Evolutionary conservation across 2,113 vertebrate species (phyloP), one percentile per base, ranked within the genome.

Genomic region (Budorcas taxicolor): DNA sequence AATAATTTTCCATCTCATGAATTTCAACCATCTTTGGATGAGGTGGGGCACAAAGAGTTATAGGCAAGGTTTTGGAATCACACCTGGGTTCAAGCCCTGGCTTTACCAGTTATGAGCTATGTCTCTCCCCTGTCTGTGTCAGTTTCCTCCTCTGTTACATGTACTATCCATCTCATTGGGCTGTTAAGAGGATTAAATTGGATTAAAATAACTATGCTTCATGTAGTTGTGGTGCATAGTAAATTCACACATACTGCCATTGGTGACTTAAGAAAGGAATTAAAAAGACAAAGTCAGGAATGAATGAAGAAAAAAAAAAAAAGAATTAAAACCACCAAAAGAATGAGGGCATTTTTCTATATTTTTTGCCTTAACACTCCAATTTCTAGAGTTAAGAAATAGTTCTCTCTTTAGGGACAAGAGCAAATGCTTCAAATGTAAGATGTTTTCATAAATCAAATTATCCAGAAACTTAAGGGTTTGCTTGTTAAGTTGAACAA

Each of bases 401-500:
- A 71, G 6, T 85, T 97, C 31, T 76, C 43, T 90, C 33, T 78
- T 78, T 91, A 97, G 76, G 89, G 95, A 87, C 21, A 91, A 94
- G 62, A 93, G 45, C 55, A 95, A 97, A 94, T 83, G 50, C 52
- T 90, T 96, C 82, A 71, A 57, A 50, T 92, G 57, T 29, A 78
- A 93, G 52, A 2, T 31, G 5, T 0, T 78, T 88, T 95, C 6
- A 5, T 43, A 87, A 95, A 43, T 85, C 60, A 74, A 85, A 45
- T 89, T 84, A 87, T 90, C 76, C 55, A 52, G 83, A 83, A 94
- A 89, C 40, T n/a, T 84, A 64, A 93, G 31, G 14, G 29, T 64
- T 83, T 94, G 5, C 53, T 74, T 91, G 45, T 96, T 97, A 83
- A 94, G 89, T 60, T 94, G 82, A 94, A n/a, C n/a, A 98, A 97